Evolutionary conservation across 1,140 invertebrate species (phyloP), one percentile per base, ranked within the genome.

Genomic region (Rhyzopertha dominica): DNA sequence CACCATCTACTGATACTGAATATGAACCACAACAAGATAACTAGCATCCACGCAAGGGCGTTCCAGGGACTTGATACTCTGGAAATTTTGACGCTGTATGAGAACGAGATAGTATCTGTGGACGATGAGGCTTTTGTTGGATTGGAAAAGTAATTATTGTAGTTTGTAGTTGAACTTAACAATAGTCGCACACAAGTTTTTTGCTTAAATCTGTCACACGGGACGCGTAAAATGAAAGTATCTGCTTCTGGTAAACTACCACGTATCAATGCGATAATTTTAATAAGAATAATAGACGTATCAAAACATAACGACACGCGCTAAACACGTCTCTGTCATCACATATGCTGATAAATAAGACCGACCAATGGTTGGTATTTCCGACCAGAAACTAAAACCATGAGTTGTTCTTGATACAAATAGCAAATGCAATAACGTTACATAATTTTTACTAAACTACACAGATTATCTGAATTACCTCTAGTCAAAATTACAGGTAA

Each of bases 1-100:
- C 83, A 86, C 62, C 81, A 84, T 57, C 74, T 93, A 40, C 76
- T 90, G 25, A 90, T 91, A 52, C 72, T 95, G 10, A 92, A 91
- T 65, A 77, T 95, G 68, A 91, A 92, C 65, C 85, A 90, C 66
- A 95, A 95, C 63, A 87, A 85, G 58, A 83, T 90, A 46, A 77
- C 70, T 10, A 77, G 77, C 31, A 74, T 94, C 13, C 85, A 87
- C 54, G 75, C 77, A 25, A 79, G 77, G 39, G 87, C 87, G 13
- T 92, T 95, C 56, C 77, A 85, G 53, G 87, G 87, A 2, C 74
- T 92, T 50, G 84, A 88, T 47, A 88, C 87, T 4, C 72, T 91
- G 32, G 86, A 90, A 65, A 87, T 91, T 43, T 74, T 95, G 23
- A 90, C 87, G 28, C 68, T 94, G 12, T 93, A 93, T 64, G 88